Base-by-base conservation (phyloP, 2,113 vertebrate genomes). In the Leptobrachium leishanense region DNA sequence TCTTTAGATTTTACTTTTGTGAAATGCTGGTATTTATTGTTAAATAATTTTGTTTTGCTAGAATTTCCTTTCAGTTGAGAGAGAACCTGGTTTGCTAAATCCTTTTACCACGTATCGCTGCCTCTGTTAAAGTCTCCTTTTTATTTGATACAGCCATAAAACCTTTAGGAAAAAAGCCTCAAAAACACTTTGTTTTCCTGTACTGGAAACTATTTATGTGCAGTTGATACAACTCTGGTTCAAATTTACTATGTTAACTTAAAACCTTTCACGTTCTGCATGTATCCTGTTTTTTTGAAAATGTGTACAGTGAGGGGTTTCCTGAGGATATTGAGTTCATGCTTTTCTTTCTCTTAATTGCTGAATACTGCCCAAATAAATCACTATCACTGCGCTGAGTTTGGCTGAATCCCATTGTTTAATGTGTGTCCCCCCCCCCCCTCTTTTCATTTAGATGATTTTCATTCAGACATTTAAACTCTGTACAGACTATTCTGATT, bases 201-300 rank as follows among this genome's bases (percentile, higher is more conserved):
- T 59, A 10, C 13, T 59, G 55, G 55, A 59, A 59, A 59, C 3
- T 10, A 12, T 59, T 20, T 44, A 43, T 43, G 20, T 54, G 41
- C 55, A 7, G 46, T 68, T 3, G 66, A 57, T 69, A 55, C 9
- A 68, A 70, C 9, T 0, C 5, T 5, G 42, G 74, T 44, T 54
- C 12, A 8, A 5, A 41, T 31, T 10, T 67, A 65, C 74, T 68
- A 43, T 76, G 46, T 54, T 59, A 31, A 77, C 63, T 75, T n/a
- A 75, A 31, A n/a, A 78, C 64, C 9, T 41, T 83, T 59, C 6
- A 69, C 43, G 20, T 74, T 79, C 12, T 72, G 55, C 82, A 42
- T 83, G 78, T 89, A 88, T 88, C 87, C 86, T 90, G 76, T 88
- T 91, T 90, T 91, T 83, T 71, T 85, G 87, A 80, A 85, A 81